Conservation (phyloP, 2,888 invertebrate species). For the Arenicola marina region DNA sequence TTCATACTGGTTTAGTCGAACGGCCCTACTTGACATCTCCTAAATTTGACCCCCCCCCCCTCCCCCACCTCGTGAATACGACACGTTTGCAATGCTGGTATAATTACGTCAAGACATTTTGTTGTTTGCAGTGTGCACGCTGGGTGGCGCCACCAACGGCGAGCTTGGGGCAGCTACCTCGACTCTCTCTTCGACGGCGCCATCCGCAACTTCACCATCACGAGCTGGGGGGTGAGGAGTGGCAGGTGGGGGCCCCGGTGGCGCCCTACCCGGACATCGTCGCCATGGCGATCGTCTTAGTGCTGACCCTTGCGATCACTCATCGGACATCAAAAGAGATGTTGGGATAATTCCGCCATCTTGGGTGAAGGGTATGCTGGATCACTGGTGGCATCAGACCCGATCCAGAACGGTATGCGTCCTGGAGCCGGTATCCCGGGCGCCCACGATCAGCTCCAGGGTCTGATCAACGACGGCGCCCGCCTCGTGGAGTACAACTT, state of each 20-base stretch:
- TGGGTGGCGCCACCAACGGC: slow-evolving; percentile 66
- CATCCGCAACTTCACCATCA: slow-evolving; percentile 52
- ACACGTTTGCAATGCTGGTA: too few species aligned
- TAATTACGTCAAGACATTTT: slow-evolving; percentile 36
- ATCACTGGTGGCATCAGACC: too few species aligned
- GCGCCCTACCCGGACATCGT: slow-evolving; percentile 59
- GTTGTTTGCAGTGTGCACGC: slow-evolving; percentile 65
- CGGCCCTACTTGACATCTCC: too few species aligned
- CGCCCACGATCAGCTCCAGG: background rate
- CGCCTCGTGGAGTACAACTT: background rate
- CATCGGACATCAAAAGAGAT: too few species aligned
- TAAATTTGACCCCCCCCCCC: too few species aligned
- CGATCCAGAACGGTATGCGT: too few species aligned
- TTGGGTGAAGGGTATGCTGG: too few species aligned
- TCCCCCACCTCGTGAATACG: too few species aligned
- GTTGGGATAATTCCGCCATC: too few species aligned
- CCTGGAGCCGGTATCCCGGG: too few species aligned
- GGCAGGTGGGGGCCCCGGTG: slow-evolving; percentile 14
- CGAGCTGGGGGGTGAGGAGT: slow-evolving; percentile 9
- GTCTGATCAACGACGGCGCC: background rate
- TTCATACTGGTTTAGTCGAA: too few species aligned
- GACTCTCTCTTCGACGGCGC: slow-evolving; percentile 60
- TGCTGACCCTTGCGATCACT: slow-evolving; percentile 63
- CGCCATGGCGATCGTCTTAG: slow-evolving; percentile 54
- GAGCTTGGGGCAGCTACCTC: slow-evolving; percentile 63